phyloP scores from a whole-genome alignment of 2,797 vertebrate species.

The Selene dorsalis region DNA sequence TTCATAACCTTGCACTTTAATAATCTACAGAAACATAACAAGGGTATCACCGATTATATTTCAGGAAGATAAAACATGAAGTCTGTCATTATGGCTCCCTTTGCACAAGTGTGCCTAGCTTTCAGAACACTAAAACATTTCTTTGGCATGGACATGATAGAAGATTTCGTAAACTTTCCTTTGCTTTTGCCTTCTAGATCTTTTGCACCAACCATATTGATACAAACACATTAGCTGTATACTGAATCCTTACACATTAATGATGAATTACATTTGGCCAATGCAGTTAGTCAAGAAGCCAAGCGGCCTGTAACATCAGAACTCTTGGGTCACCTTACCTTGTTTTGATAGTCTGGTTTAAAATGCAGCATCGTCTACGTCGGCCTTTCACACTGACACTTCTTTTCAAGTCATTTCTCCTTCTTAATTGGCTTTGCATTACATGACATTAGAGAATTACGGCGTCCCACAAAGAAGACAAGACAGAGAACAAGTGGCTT shows the following conservation, averaged over 20 bases:
- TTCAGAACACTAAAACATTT: neutral
- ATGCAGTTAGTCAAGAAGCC: constrained; percentile 54
- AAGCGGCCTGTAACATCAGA: constrained; percentile 74
- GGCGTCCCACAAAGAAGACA: constrained; percentile 61
- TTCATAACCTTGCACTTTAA: neutral
- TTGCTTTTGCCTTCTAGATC: neutral
- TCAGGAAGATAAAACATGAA: constrained; percentile 37
- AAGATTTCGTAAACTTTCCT: neutral
- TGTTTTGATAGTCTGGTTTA: constrained; percentile 82
- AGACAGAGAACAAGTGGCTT: constrained; percentile 60
- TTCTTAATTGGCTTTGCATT: constrained; percentile 71
- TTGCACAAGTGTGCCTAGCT: neutral
- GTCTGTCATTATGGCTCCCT: neutral
- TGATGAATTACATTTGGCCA: constrained; percentile 67
- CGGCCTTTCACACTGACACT: constrained; percentile 62
- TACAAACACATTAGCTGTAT: constrained; percentile 39
- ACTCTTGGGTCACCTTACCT: constrained; percentile 82
- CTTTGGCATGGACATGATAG: constrained; percentile 9
- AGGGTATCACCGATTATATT: neutral
- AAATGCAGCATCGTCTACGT: constrained; percentile 78
- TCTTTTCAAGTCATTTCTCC: constrained; percentile 67
- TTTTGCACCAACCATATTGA: constrained; percentile 16
- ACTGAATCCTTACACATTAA: constrained; percentile 63
- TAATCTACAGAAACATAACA: neutral
- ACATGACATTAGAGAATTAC: constrained; percentile 72